These are phyloP conservation scores for Marcusenius ussheri DNA, from an alignment of 2,113 vertebrate genomes.

Conservation along the genomic window DNA sequence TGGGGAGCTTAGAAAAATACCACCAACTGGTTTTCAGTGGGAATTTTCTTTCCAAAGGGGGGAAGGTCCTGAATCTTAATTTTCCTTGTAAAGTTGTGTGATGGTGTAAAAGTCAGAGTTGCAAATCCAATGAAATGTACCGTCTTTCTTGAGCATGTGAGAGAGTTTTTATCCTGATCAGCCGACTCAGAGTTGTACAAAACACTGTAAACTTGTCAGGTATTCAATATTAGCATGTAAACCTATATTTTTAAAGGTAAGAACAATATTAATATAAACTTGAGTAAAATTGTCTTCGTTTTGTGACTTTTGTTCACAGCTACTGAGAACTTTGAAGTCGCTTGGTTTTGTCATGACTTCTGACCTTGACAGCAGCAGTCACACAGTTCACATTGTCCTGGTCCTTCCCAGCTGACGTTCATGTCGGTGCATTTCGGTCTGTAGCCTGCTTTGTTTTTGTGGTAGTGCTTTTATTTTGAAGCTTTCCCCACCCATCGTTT, in stretches of 20 bases:
- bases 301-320: neutral
- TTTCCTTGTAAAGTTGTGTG: slow-evolving; percentile 50
- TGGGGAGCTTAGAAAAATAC: neutral
- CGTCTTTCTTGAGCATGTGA: neutral
- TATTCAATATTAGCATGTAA: slow-evolving; percentile 18
- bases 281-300: slow-evolving; percentile 1
- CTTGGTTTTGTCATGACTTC: neutral
- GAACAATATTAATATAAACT: slow-evolving; percentile 17
- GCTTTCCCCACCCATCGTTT: neutral
- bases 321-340: neutral
- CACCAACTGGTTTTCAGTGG: neutral
- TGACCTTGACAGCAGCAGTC: neutral
- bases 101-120: slow-evolving; percentile 19
- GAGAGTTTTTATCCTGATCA: neutral
- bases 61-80: neutral
- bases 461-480: neutral
- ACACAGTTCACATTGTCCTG: neutral
- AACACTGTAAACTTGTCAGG: slow-evolving; percentile 16
- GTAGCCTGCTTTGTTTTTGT: neutral
- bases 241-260: slow-evolving; percentile 13
- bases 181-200: neutral
- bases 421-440: neutral
- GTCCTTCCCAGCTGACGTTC: neutral
- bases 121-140: neutral
- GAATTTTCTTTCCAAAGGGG: neutral